phyloP scores from a whole-genome alignment of 2,797 vertebrate species.

The Sebastes miniatus region DNA sequence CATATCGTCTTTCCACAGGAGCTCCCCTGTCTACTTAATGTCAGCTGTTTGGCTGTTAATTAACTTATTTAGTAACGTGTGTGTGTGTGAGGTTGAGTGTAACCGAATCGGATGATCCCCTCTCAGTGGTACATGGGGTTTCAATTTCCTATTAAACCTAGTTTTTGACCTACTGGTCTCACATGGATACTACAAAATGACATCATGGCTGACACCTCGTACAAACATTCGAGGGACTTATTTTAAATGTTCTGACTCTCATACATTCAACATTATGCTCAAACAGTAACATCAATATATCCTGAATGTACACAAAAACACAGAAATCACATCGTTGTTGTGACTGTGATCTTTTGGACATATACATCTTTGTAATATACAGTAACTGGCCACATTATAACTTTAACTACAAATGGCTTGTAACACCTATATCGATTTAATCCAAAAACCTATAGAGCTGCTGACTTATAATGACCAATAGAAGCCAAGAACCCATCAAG shows the following conservation, averaged over 20 bases:
- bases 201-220: background rate
- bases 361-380: background rate
- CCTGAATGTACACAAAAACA: background rate
- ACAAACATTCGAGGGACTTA: background rate
- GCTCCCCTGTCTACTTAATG: background rate
- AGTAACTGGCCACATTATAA: background rate
- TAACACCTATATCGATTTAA: background rate
- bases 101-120: background rate
- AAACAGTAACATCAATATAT: background rate
- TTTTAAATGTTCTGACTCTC: background rate
- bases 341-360: background rate
- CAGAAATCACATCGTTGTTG: background rate
- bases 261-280: background rate
- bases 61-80: background rate
- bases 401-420: background rate
- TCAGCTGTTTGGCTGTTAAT: slow-evolving; percentile 2
- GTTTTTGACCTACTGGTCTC: background rate
- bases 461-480: background rate
- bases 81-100: background rate
- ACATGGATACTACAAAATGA: background rate
- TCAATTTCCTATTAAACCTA: background rate
- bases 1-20: background rate
- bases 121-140: background rate
- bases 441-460: background rate
- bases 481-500: background rate